Evolutionary conservation across 1,140 invertebrate genomes (phyloP).

Genomic region (Papilio aristodemus): DNA sequence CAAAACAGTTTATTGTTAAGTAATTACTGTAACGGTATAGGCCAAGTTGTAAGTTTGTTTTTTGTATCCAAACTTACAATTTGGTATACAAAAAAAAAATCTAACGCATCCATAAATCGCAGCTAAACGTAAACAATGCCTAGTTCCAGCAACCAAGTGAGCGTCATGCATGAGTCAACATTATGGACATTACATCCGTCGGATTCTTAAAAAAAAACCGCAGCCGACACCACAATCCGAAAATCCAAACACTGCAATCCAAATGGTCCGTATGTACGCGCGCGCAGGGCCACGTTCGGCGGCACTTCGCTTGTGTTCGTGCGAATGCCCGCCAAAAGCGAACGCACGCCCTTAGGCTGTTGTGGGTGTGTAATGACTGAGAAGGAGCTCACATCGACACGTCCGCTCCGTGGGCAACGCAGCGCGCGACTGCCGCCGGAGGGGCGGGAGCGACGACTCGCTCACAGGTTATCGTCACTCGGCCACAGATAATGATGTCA

Average conservation of each 20-base stretch:
- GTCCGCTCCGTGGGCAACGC: constrained; percentile 53
- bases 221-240: constrained; percentile 58
- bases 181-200: constrained; percentile 73
- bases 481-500: constrained; percentile 79
- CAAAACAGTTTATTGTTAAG: background rate
- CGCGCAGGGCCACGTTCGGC: constrained; percentile 58
- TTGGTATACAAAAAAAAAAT: constrained; percentile 15
- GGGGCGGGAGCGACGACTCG: constrained; percentile 64
- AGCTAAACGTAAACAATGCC: constrained; percentile 56
- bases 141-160: constrained; percentile 70
- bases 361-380: constrained; percentile 47
- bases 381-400: constrained; percentile 41
- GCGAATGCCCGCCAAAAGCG: constrained; percentile 75
- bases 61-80: background rate
- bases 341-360: constrained; percentile 43
- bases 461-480: constrained; percentile 75
- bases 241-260: constrained; percentile 78
- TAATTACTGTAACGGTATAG: background rate
- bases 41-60: background rate
- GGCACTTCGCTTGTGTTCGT: constrained; percentile 63
- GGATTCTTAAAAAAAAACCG: constrained; percentile 60
- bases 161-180: constrained; percentile 77
- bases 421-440: constrained; percentile 69
- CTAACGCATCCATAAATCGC: constrained; percentile 33
- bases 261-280: constrained; percentile 68